phyloP scores from a whole-genome alignment of 2,797 vertebrate species.

The Monodelphis domestica region DNA sequence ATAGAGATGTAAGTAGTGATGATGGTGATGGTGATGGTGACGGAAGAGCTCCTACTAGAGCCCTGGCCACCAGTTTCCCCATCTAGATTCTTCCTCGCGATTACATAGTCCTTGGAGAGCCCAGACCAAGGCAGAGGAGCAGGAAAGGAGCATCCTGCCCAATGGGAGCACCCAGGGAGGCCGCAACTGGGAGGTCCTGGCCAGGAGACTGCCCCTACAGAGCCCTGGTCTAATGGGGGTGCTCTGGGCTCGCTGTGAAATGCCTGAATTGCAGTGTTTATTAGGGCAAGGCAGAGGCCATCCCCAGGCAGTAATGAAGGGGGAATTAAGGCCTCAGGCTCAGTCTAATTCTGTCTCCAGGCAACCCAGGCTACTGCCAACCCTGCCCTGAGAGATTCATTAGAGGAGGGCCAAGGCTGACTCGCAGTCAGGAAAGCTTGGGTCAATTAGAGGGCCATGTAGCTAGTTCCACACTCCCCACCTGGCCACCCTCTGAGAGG shows the following conservation, averaged over 20 bases:
- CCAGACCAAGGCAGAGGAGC: neutral
- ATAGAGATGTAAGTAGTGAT: neutral
- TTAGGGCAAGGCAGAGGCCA: neutral
- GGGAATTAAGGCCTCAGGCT: constrained; percentile 53
- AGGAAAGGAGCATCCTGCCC: neutral
- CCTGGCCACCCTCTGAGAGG: neutral
- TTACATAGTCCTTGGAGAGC: neutral
- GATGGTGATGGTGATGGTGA: neutral
- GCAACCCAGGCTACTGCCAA: constrained; percentile 67
- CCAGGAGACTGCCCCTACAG: neutral
- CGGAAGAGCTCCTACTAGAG: neutral
- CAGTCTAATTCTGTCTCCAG: constrained; percentile 74
- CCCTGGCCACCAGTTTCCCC: neutral
- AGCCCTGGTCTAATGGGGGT: neutral
- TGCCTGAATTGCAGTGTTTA: neutral
- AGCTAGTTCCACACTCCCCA: neutral
- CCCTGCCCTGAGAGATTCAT: neutral
- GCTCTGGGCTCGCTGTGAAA: neutral
- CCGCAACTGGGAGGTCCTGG: too few species aligned
- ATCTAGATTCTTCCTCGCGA: neutral
- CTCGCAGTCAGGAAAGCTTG: neutral
- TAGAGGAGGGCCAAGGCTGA: neutral
- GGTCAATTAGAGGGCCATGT: neutral
- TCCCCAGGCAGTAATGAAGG: constrained; percentile 41
- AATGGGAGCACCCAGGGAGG: too few species aligned